Evolutionary conservation across 2,888 invertebrate species (phyloP).

Genomic region (Chromoteleia sp.): DNA sequence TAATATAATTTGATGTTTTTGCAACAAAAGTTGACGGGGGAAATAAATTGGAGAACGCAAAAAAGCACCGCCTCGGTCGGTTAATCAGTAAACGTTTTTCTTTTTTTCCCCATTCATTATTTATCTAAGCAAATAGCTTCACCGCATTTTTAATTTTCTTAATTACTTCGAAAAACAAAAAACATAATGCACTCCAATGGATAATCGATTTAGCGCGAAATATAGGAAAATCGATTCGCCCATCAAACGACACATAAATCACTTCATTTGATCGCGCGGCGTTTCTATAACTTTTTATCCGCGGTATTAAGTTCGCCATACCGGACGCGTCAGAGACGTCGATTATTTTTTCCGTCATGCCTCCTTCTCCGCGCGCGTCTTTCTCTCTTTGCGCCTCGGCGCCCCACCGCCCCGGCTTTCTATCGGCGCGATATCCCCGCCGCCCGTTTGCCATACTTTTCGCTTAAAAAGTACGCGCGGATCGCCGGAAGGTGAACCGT

Average conservation of each 20-base stretch:
- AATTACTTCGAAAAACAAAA: constrained; percentile 2
- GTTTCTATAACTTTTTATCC: constrained; percentile 36
- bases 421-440: constrained; percentile 25
- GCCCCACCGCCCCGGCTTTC: constrained; percentile 22
- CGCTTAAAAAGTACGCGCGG: constrained; percentile 45
- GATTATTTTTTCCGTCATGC: constrained; percentile 39
- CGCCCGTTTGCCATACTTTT: constrained; percentile 37
- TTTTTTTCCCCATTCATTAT: too few species aligned
- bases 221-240: neutral
- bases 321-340: constrained; percentile 54
- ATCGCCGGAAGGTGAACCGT: constrained; percentile 59
- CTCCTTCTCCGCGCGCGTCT: constrained; percentile 19
- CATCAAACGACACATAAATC: constrained; percentile 2
- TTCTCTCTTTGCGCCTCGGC: constrained; percentile 6
- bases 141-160: too few species aligned
- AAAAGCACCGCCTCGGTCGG: too few species aligned
- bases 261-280: neutral
- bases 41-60: too few species aligned
- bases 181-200: neutral
- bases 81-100: too few species aligned
- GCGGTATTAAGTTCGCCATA: constrained; percentile 47
- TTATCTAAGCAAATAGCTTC: too few species aligned
- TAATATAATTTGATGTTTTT: too few species aligned
- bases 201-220: neutral
- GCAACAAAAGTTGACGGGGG: too few species aligned